Base-by-base conservation (phyloP, 2,888 invertebrate genomes). In the Amiota minor region DNA sequence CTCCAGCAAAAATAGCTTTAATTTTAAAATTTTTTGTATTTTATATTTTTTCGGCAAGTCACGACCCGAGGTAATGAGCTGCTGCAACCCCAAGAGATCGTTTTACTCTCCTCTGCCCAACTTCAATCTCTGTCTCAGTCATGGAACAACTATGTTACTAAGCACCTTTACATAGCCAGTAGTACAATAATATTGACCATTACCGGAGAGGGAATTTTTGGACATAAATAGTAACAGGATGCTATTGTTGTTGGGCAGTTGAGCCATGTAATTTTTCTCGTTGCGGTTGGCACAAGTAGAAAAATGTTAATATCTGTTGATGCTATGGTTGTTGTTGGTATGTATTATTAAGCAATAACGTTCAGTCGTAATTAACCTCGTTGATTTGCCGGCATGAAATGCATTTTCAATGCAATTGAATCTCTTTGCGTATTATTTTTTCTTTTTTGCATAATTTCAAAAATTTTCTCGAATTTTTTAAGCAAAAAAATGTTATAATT, bases 51-150 rank as follows among this genome's bases (percentile, higher is more conserved):
- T 83, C 77, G 85, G 83, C 86, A 81, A 83, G 83, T 83, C 83
- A 83, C 83, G 83, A 83, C 83, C 84, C 80, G 80, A 35, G 84
- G 82, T 83, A 83, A 83, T 83, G 85, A 83, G 83, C 85, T 68
- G 62, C 9, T 14, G 35, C 35, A 8, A 35, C 35, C 35, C 35
- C 35, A 35, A 35, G 35, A 35, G 35, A 35, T 35, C 35, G 35
- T 35, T 35, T 35, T 35, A 35, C 4, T 35, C 35, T 35, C 6
- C 35, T 6, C 2, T 35, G 35, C 2, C 35, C 35, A 35, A 35
- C 35, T 35, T 35, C 35, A 35, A 35, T 35, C 35, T 35, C 35
- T 4, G 35, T 35, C 35, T 35, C 35, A 4, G 35, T 35, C 35
- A 35, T 35, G 4, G 6, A 35, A 35, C 35, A 35, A 6, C 35